Evolutionary conservation across 2,797 vertebrate genomes (phyloP), one percentile per base, ranked within the genome.

Genomic region (Crax fasciolata): DNA sequence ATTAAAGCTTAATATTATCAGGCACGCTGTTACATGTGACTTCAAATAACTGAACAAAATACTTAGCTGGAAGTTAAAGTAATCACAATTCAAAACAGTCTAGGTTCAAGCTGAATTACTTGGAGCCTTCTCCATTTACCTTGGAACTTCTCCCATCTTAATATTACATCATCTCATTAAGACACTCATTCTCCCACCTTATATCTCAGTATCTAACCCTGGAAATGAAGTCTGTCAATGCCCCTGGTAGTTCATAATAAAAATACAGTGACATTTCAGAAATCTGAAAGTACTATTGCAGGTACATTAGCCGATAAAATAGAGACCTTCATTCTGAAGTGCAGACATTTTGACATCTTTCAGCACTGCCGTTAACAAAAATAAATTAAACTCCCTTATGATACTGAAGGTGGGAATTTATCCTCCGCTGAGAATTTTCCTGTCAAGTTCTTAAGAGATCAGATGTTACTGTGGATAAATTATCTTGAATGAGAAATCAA

Each of bases 291-390:
- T 24, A n/a, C 25, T 89, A 17, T 43, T 73, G 20, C 43, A 52
- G 48, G 24, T 73, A 70, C 14, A 4, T 23, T 71, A 17, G 18
- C 59, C 71, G 54, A 84, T 74, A 84, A 92, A 95, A 92, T 73
- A 88, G 38, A 89, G 76, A 85, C 25, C 73, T 91, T 63, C 35
- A 68, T 78, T 90, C 70, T 84, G 54, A 91, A 84, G 51, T 54
- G 74, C n/a, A 94, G 83, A 70, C 63, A 73, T 85, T 88, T 84
- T 84, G 89, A 92, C 83, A 93, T 51, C 16, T 78, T 81, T 94
- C 89, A 91, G 51, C 32, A 84, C 30, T 24, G 16, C 57, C 55
- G 43, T 48, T 94, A 75, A 88, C 65, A 93, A 90, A 91, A 94
- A 61, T 52, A 54, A 49, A 79, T 55, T 87, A 66, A 77, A 84